Conservation (phyloP, 2,797 vertebrate species). For the Siniperca scherzeri region DNA sequence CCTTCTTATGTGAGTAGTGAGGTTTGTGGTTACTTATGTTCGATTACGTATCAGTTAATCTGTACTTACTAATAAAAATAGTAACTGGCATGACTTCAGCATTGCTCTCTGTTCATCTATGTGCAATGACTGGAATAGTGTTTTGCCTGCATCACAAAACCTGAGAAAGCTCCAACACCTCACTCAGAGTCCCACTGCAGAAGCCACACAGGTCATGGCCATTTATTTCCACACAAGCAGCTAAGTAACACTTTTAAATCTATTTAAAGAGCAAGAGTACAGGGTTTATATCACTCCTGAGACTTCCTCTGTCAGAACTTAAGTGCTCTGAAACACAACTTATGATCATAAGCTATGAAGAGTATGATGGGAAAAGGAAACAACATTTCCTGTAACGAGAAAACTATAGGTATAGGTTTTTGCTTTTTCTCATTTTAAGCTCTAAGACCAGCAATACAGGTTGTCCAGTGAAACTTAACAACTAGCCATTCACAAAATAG, state of each 20-base stretch:
- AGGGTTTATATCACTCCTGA: conserved; percentile 12
- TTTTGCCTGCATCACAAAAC: conserved; percentile 9
- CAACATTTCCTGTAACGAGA: conserved; percentile 1
- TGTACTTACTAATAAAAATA: background rate
- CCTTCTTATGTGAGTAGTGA: background rate
- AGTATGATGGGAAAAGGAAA: background rate
- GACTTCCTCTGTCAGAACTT: conserved; percentile 14
- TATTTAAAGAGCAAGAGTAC: conserved; percentile 17
- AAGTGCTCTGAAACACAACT: conserved; percentile 14
- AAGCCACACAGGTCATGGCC: conserved; percentile 20
- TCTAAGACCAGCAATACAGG: background rate
- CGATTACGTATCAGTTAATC: background rate
- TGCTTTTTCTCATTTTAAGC: background rate
- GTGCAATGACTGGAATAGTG: background rate
- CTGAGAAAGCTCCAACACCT: conserved; percentile 1
- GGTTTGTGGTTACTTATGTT: background rate
- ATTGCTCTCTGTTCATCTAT: background rate
- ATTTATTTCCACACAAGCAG: conserved; percentile 29
- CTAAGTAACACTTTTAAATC: conserved; percentile 22
- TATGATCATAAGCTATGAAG: background rate
- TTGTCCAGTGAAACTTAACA: background rate
- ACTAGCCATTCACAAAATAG: background rate
- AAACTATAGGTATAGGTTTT: background rate
- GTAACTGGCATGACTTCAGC: background rate
- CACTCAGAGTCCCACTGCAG: conserved; percentile 6